Evolutionary conservation across 2,797 vertebrate species (phyloP), one percentile per base, ranked within the genome.

Genomic region (Sebastes elongatus): DNA sequence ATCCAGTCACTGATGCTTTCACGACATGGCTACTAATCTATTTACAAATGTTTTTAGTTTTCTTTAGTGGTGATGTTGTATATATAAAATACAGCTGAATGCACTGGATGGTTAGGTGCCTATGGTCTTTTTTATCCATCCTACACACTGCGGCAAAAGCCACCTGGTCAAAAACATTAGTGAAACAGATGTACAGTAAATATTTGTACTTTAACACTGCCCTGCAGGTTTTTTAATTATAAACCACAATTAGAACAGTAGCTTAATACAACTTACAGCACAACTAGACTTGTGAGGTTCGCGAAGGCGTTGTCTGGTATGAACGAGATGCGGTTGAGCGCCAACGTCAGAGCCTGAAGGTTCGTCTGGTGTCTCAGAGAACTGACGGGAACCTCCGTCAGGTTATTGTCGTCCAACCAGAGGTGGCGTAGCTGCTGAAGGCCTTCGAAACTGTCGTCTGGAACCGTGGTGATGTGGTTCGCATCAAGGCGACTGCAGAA

Each of bases 391-490:
- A 99, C 97, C 87, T 98, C 97, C 0, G 95, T 97, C 92, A 99
- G 89, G 78, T 97, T 97, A 94, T 99, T 99, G 91, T 99, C 98
- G 14, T 99, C 98, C 88, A 99, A 79, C 98, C 98, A 99, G 60
- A 99, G 97, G 94, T 99, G 97, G 42, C 98, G 96, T 23, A 99
- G 92, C 92, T 99, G 98, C 84, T 97, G 93, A 3, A 99, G 97
- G 5, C 97, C 97, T 92, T 99, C 96, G 52, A 99, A 99, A 81
- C 98, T 99, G 90, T 98, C 96, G 42, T 98, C 97, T 1, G 98
- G 98, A 52, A 99, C 98, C 10, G 92, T 88, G 38, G 96, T 97
- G 55, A 99, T 98, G 68, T 99, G 98, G 92, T 99, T 99, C 1
- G 98, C 98, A 93, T 99, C 98, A 65, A 99, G 94, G 22, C 98